phyloP scores from a whole-genome alignment of 2,797 vertebrate species.

The Amblyopsis hoosieri region DNA sequence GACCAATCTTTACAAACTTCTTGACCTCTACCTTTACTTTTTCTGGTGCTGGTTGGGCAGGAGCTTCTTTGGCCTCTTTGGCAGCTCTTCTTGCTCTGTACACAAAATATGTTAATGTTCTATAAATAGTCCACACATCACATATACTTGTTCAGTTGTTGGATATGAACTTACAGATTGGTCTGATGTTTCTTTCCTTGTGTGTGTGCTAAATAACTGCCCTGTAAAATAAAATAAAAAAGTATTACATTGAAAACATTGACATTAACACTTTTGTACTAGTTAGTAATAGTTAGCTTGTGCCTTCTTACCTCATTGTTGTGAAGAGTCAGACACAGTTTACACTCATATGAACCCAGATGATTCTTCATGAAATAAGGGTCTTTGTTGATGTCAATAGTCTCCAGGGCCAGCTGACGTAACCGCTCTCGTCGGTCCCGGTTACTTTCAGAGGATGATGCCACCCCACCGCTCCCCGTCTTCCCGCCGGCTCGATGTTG shows the following conservation, averaged over 20 bases:
- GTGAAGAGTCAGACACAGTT: constrained; percentile 95
- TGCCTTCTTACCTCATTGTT: constrained; percentile 89
- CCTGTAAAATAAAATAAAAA: constrained; percentile 71
- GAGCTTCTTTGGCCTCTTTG: constrained; percentile 97
- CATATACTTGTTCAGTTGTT: background rate
- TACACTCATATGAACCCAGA: constrained; percentile 96
- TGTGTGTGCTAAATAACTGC: constrained; percentile 96
- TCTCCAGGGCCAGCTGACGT: constrained; percentile 92
- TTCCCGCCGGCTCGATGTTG: constrained; percentile 96
- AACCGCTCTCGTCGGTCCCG: constrained; percentile 90
- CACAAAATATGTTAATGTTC: background rate
- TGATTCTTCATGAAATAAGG: constrained; percentile 99
- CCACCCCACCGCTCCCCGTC: constrained; percentile 94
- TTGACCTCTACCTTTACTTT: constrained; percentile 98
- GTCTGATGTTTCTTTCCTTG: constrained; percentile 99
- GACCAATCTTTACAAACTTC: constrained; percentile 98
- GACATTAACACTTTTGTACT: too few species aligned
- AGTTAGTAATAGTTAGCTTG: background rate
- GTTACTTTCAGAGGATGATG: constrained; percentile 95
- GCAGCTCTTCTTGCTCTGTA: constrained; percentile 91
- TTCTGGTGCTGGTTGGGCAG: constrained; percentile 93
- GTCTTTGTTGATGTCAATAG: constrained; percentile 99
- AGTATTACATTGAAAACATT: background rate
- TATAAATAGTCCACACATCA: background rate
- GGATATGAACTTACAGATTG: constrained; percentile 87